A percentile compares a stretch with the other conserved stretches of the same genome.
Conservation (phyloP, 2,888 invertebrate genomes). For the Synanthedon andrenaeformis region DNA sequence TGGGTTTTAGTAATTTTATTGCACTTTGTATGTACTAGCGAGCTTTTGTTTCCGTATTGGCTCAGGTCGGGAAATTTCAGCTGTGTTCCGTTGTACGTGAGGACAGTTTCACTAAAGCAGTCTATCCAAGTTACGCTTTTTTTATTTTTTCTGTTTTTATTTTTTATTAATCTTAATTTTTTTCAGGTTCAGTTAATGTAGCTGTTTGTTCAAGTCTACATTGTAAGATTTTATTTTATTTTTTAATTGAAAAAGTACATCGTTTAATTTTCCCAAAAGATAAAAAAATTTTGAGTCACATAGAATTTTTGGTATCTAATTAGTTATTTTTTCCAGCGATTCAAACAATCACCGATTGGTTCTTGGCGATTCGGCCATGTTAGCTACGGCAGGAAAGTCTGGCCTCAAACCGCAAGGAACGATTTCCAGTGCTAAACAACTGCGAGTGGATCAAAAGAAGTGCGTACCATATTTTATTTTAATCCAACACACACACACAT, state of each 20-base stretch:
- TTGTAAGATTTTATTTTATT: not conserved
- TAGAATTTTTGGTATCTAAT: too few relatives aligned
- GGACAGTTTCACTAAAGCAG: too few relatives aligned
- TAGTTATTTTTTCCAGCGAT: constrained; percentile 70
- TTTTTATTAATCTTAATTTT: not conserved
- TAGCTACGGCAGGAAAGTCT: constrained; percentile 82
- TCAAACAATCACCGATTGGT: constrained; percentile 94
- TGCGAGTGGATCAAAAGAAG: constrained; percentile 91
- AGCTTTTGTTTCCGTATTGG: too few relatives aligned
- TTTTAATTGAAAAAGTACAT: not conserved
- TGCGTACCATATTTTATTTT: constrained; percentile 39
- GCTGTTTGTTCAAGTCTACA: not conserved
- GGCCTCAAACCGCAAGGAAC: constrained; percentile 89
- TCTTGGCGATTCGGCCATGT: constrained; percentile 93
- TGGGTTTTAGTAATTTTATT: too few relatives aligned
- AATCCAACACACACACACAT: too few relatives aligned
- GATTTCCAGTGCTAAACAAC: constrained; percentile 88
- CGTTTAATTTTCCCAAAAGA: not conserved
- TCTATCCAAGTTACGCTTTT: not conserved
- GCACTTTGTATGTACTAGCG: too few relatives aligned
- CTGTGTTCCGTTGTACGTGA: too few relatives aligned
- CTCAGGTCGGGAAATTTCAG: too few relatives aligned
- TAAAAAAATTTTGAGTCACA: too few relatives aligned
- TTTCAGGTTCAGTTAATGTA: not conserved
- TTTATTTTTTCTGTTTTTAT: not conserved